Conservation (phyloP, 2,888 invertebrate species). For the Fragum whitleyi region DNA sequence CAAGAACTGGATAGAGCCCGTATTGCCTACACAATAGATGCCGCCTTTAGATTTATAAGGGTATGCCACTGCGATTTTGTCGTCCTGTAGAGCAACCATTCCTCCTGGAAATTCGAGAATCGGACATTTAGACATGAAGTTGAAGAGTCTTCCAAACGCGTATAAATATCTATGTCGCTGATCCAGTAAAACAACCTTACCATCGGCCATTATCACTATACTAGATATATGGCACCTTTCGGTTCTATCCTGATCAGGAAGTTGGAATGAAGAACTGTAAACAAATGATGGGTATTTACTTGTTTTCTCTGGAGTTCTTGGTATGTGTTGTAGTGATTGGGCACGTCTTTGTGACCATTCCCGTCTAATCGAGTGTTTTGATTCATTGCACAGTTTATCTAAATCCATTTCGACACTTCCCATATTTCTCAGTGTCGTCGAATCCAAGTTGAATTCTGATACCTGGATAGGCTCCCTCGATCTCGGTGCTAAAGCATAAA, state of each 20-base stretch:
- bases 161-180: slow-evolving; percentile 39
- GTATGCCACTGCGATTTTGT: slow-evolving; percentile 40
- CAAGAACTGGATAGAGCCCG: slow-evolving; percentile 23
- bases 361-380: slow-evolving; percentile 42
- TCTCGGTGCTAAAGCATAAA: slow-evolving; percentile 21
- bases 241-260: slow-evolving; percentile 31
- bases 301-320: neutral
- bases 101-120: slow-evolving; percentile 41
- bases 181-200: slow-evolving; percentile 46
- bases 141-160: slow-evolving; percentile 18
- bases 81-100: slow-evolving; percentile 24
- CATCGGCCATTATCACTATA: slow-evolving; percentile 42
- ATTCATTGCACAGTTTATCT: slow-evolving; percentile 44
- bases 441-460: slow-evolving; percentile 1
- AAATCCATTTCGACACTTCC: slow-evolving; percentile 41
- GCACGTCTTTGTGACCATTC: slow-evolving; percentile 55
- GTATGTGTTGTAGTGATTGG: slow-evolving; percentile 12
- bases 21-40: slow-evolving; percentile 18
- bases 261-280: slow-evolving; percentile 22
- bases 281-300: slow-evolving; percentile 30
- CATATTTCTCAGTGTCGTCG: neutral
- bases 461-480: slow-evolving; percentile 10
- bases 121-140: slow-evolving; percentile 28
- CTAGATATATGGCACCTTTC: slow-evolving; percentile 44
- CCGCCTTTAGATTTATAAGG: slow-evolving; percentile 52